phyloP scores from a whole-genome alignment of 2,113 vertebrate species.

The Pollimyrus isidori region DNA sequence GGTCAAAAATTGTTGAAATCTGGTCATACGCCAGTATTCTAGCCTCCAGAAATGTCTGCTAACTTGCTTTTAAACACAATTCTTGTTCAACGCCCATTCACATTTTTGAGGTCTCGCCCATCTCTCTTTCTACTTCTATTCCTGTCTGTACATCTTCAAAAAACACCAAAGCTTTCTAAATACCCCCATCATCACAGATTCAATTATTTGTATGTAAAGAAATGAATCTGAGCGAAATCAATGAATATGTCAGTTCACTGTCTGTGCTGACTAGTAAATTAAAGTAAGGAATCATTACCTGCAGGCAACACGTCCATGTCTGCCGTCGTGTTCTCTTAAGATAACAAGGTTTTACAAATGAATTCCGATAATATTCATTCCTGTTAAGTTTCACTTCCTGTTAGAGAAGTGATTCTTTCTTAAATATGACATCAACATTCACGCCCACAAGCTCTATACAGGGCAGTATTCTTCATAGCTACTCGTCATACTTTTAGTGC shows the following conservation, averaged over 20 bases:
- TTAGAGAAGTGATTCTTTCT: not conserved
- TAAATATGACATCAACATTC: not conserved
- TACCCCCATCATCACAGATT: not conserved
- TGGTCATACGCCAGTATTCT: not conserved
- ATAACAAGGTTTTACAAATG: not conserved
- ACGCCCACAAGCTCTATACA: too few species aligned
- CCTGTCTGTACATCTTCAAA: not conserved
- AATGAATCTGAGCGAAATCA: not conserved
- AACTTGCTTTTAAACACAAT: not conserved
- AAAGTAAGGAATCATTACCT: not conserved
- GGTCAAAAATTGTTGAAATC: not conserved
- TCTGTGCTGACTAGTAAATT: not conserved
- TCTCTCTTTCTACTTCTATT: not conserved
- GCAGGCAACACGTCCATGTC: not conserved
- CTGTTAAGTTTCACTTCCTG: not conserved
- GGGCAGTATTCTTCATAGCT: too few species aligned
- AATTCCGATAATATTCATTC: not conserved
- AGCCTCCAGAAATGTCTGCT: not conserved
- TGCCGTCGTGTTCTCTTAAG: not conserved
- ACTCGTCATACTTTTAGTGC: not conserved
- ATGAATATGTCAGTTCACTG: not conserved
- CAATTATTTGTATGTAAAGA: too few species aligned
- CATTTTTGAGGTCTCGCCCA: not conserved
- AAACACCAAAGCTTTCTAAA: not conserved
- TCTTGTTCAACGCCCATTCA: not conserved